These are phyloP conservation scores for Bellardia bayeri DNA, from an alignment of 2,888 invertebrate genomes.

Conservation along the genomic window DNA sequence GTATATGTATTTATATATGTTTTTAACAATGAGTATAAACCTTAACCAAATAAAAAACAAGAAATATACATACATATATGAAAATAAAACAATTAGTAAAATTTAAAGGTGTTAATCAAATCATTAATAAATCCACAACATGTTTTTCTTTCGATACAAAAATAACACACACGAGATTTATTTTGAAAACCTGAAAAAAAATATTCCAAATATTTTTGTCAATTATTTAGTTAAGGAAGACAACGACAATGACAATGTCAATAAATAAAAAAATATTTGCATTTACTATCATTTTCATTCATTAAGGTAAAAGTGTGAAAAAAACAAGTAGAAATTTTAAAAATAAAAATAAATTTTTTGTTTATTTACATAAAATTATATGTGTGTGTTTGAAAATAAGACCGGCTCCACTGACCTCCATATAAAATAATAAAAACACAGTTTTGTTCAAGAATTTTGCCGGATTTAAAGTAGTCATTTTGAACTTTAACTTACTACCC, in stretches of 20 bases:
- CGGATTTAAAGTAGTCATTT: too few relatives aligned
- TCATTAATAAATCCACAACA: neutral
- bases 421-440: too few relatives aligned
- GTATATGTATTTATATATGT: neutral
- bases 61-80: neutral
- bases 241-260: neutral
- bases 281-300: constrained; percentile 29
- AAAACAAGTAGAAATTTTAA: neutral
- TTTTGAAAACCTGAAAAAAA: neutral
- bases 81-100: constrained; percentile 7
- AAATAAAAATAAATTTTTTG: constrained; percentile 18
- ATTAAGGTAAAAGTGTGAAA: constrained; percentile 3
- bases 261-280: constrained; percentile 39
- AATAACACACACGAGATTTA: neutral
- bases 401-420: too few relatives aligned
- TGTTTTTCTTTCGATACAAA: neutral
- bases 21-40: too few relatives aligned
- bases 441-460: too few relatives aligned
- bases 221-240: neutral
- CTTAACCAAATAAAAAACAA: neutral
- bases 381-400: too few relatives aligned
- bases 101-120: constrained; percentile 22
- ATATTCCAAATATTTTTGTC: constrained; percentile 34
- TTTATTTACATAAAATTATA: neutral
- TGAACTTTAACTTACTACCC: too few relatives aligned